Percentiles rank a stretch among this genome's conserved stretches.
phyloP scores from a whole-genome alignment of 1,140 invertebrate species.

The Atta cephalotes region DNA sequence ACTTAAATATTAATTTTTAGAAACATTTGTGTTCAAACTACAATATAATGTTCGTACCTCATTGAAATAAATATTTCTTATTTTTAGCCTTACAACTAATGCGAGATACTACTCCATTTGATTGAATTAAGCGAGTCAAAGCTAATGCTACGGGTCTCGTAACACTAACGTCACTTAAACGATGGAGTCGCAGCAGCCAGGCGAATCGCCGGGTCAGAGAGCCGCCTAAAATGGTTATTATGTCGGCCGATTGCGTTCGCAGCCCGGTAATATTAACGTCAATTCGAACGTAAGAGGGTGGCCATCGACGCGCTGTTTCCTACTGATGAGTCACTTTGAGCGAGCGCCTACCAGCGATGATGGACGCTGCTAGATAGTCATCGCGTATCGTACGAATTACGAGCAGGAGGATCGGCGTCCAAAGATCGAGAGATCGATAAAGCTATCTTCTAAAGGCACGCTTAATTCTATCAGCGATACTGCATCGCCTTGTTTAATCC shows the following conservation, averaged over 20 bases:
- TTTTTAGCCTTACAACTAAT: not conserved
- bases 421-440: conserved; percentile 71
- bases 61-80: conserved; percentile 28
- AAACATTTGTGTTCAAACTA: not conserved
- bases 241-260: conserved; percentile 71
- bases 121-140: conserved; percentile 56
- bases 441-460: conserved; percentile 44
- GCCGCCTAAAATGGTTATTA: conserved; percentile 69
- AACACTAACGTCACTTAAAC: conserved; percentile 55
- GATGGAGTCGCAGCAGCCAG: conserved; percentile 56
- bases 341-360: conserved; percentile 56
- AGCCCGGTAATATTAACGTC: conserved; percentile 69
- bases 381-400: conserved; percentile 68
- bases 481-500: conserved; percentile 43
- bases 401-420: conserved; percentile 53
- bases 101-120: conserved; percentile 30
- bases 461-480: conserved; percentile 67
- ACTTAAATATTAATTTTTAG: not conserved
- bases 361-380: conserved; percentile 71
- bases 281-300: conserved; percentile 69
- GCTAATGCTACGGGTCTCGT: conserved; percentile 50
- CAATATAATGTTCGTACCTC: not conserved
- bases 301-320: conserved; percentile 68
- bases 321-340: conserved; percentile 75
- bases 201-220: conserved; percentile 53